Conservation (phyloP, 2,797 vertebrate species). For the Hypotaenidia okinawae region DNA sequence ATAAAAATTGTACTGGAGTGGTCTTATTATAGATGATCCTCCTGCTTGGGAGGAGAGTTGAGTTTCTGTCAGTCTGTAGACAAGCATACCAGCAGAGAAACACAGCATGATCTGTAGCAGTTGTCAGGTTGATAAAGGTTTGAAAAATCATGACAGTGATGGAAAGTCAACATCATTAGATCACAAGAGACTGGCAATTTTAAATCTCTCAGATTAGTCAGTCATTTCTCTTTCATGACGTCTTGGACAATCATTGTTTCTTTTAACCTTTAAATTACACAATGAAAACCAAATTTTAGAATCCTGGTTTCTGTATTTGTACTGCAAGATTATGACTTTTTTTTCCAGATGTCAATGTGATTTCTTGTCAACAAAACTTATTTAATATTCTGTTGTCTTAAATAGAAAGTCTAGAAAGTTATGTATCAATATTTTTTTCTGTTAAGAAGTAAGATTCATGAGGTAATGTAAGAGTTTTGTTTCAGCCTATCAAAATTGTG, state of each 20-base stretch:
- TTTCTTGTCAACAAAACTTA: not conserved
- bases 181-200: not conserved
- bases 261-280: not conserved
- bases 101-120: not conserved
- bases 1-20: not conserved
- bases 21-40: not conserved
- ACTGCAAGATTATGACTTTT: not conserved
- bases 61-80: not conserved
- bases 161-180: not conserved
- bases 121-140: not conserved
- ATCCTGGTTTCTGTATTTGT: not conserved
- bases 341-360: not conserved
- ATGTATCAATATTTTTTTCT: not conserved
- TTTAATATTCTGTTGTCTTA: not conserved
- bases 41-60: not conserved
- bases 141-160: not conserved
- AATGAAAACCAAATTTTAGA: not conserved
- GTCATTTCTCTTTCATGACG: not conserved
- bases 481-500: not conserved
- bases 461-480: rapidly evolving
- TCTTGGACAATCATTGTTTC: not conserved
- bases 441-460: not conserved
- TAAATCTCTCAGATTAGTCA: not conserved
- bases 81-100: not conserved
- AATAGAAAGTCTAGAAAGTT: not conserved